Evolutionary conservation across 2,113 vertebrate species (phyloP).

Genomic region (Misgurnus anguillicaudatus): DNA sequence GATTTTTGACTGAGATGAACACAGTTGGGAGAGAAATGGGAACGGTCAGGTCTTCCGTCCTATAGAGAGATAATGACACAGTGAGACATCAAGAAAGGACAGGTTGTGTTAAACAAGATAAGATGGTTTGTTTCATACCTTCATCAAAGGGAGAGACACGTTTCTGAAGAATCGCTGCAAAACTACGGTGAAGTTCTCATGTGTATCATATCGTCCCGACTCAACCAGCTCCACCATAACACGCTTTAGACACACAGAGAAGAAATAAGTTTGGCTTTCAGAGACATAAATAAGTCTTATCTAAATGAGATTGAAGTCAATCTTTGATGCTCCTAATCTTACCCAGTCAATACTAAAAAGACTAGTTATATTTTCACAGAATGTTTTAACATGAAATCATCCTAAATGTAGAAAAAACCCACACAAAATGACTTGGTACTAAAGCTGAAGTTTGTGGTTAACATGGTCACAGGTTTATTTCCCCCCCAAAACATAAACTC

Average conservation of each 20-base stretch:
- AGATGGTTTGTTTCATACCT: slow-evolving; percentile 62
- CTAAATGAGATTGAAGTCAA: too few species aligned
- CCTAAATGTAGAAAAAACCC: too few species aligned
- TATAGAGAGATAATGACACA: slow-evolving; percentile 49
- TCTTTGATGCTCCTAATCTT: too few species aligned
- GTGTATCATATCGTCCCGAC: slow-evolving; percentile 68
- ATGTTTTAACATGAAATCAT: too few species aligned
- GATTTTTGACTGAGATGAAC: slow-evolving; percentile 86
- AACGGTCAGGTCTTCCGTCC: slow-evolving; percentile 81
- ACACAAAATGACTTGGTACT: too few species aligned
- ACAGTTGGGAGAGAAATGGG: slow-evolving; percentile 89
- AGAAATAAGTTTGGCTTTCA: too few species aligned
- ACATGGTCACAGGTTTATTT: too few species aligned
- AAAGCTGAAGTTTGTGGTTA: too few species aligned
- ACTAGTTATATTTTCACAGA: too few species aligned
- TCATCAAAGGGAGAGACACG: slow-evolving; percentile 47
- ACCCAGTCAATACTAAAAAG: too few species aligned
- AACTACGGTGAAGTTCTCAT: slow-evolving; percentile 73
- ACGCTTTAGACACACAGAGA: slow-evolving; percentile 63
- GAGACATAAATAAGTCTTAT: too few species aligned
- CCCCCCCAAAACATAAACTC: too few species aligned
- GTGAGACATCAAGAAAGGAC: background rate
- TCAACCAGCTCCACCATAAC: slow-evolving; percentile 71
- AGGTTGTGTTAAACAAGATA: background rate
- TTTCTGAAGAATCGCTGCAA: slow-evolving; percentile 75